phyloP scores from a whole-genome alignment of 2,888 invertebrate genomes.

The Sarcophaga caerulescens region DNA sequence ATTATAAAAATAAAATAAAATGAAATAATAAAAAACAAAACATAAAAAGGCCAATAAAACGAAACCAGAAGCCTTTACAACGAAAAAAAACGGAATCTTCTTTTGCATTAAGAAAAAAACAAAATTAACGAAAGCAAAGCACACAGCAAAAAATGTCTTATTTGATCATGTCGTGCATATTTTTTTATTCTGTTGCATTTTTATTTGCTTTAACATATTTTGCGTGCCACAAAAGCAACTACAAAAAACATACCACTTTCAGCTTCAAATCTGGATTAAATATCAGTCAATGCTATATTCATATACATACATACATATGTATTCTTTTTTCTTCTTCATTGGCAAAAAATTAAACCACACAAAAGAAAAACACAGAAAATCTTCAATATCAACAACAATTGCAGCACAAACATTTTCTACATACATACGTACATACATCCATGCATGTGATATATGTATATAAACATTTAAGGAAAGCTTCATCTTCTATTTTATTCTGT shows the following conservation, averaged over 20 bases:
- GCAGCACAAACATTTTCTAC: constrained; percentile 38
- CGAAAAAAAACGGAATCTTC: constrained; percentile 18
- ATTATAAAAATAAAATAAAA: constrained; percentile 38
- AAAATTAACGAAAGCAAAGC: neutral
- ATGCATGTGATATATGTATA: too few relatives aligned
- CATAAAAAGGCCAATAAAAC: constrained; percentile 5
- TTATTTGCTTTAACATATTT: constrained; percentile 54
- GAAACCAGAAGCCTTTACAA: constrained; percentile 37
- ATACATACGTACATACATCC: neutral
- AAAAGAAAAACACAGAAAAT: constrained; percentile 33
- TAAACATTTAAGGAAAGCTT: constrained; percentile 56
- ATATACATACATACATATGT: neutral
- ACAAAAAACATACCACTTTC: constrained; percentile 59
- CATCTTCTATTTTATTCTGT: constrained; percentile 27
- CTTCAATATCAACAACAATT: constrained; percentile 36
- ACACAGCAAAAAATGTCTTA: constrained; percentile 8
- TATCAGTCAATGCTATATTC: constrained; percentile 51
- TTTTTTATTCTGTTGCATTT: constrained; percentile 29
- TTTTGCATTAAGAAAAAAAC: neutral
- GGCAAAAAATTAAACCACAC: constrained; percentile 29
- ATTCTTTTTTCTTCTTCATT: neutral
- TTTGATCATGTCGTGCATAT: constrained; percentile 49
- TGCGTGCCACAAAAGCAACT: constrained; percentile 53
- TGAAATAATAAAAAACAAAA: neutral
- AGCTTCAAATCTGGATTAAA: constrained; percentile 66